Conservation (phyloP, 2,797 vertebrate genomes). For the Falco rusticolus region DNA sequence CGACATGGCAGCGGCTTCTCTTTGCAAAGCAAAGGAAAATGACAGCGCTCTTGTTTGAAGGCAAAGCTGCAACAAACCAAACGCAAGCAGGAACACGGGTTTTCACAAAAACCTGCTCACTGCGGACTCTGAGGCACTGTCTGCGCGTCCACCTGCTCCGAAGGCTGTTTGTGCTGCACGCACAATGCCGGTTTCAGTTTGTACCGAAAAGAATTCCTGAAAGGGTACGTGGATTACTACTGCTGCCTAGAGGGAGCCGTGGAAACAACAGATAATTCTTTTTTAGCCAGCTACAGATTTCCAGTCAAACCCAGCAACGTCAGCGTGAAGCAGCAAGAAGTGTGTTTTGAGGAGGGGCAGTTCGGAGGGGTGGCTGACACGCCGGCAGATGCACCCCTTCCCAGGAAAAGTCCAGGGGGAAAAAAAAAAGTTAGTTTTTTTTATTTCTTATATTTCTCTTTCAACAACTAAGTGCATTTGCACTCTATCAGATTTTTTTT, state of each 20-base stretch:
- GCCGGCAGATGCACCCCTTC: not conserved
- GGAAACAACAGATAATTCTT: not conserved
- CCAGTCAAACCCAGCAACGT: not conserved
- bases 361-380: not conserved
- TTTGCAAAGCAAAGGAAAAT: not conserved
- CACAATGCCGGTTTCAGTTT: not conserved
- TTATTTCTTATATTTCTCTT: not conserved
- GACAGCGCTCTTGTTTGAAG: not conserved
- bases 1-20: not conserved
- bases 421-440: accelerated
- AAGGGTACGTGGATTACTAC: not conserved
- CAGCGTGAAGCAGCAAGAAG: not conserved
- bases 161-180: accelerated
- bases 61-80: not conserved
- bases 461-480: not conserved
- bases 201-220: not conserved
- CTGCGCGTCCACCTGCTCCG: not conserved
- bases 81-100: not conserved
- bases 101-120: not conserved
- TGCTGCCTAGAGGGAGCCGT: slow-evolving; percentile 51
- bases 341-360: not conserved
- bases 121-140: not conserved
- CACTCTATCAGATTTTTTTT: not conserved
- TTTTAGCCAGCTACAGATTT: not conserved
- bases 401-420: not conserved